Evolutionary conservation across 2,797 vertebrate genomes (phyloP).

Genomic region (Syncerus caffer): DNA sequence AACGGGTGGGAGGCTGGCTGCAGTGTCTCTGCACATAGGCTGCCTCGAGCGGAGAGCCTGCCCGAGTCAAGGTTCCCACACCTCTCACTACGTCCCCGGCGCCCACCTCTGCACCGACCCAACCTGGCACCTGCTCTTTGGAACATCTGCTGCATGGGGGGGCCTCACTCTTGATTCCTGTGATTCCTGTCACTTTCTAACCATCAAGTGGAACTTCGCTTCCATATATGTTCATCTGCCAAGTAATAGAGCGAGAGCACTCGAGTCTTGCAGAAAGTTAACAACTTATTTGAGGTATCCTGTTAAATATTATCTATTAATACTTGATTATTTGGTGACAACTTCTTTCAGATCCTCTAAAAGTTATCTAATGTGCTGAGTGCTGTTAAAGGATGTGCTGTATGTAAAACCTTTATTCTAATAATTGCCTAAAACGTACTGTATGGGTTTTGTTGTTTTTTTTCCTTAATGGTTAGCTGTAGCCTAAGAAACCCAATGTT

Average conservation of each 20-base stretch:
- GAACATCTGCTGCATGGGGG: neutral
- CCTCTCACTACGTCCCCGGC: neutral
- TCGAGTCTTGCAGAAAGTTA: conserved; percentile 27
- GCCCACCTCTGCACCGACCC: neutral
- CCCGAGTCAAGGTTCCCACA: neutral
- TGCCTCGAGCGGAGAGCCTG: neutral
- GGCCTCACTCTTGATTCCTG: neutral
- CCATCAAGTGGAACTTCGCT: neutral
- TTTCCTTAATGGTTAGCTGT: neutral
- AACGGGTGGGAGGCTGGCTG: neutral
- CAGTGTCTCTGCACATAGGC: neutral
- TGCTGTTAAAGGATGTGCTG: neutral
- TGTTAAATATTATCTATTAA: conserved; percentile 21
- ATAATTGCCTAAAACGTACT: conserved; percentile 6
- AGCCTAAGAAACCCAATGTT: conserved; percentile 1
- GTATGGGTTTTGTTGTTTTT: neutral
- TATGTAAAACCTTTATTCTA: neutral
- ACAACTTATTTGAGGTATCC: conserved; percentile 41
- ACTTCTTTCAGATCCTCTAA: conserved; percentile 26
- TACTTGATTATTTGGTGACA: conserved; percentile 40
- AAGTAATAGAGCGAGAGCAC: conserved; percentile 26
- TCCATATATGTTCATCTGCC: neutral
- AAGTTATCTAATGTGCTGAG: conserved; percentile 6
- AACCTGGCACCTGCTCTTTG: neutral
- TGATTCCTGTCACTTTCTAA: conserved; percentile 40